A percentile compares a stretch with the other conserved stretches of the same genome.
These are phyloP conservation scores for Helicolenus hilgendorfi DNA, from an alignment of 2,797 vertebrate genomes.

Conservation along the genomic window DNA sequence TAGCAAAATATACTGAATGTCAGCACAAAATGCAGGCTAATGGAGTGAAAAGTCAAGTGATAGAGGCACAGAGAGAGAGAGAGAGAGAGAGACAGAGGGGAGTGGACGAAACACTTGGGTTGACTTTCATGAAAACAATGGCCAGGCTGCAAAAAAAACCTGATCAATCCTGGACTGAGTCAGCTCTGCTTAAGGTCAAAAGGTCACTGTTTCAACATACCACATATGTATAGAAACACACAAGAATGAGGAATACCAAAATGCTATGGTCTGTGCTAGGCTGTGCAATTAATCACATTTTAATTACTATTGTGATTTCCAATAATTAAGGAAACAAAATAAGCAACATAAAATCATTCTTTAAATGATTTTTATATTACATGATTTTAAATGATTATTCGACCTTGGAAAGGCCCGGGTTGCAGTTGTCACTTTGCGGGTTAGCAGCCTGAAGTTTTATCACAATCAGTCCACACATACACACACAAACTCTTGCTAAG, in stretches of 20 bases:
- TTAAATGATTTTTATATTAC: too few species aligned
- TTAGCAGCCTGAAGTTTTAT: neutral
- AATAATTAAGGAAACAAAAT: too few species aligned
- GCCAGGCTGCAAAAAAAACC: neutral
- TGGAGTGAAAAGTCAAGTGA: conserved; percentile 31
- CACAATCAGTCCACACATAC: conserved; percentile 16
- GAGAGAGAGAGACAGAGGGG: neutral
- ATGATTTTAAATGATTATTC: too few species aligned
- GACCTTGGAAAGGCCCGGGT: too few species aligned
- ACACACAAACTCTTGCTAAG: neutral
- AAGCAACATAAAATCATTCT: too few species aligned
- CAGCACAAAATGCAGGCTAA: conserved; percentile 22
- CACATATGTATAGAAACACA: neutral
- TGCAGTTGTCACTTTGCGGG: neutral
- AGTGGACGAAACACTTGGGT: neutral
- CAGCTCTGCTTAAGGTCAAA: neutral
- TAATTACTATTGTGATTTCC: too few species aligned
- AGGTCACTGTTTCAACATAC: neutral
- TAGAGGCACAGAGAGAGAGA: neutral
- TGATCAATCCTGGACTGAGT: neutral
- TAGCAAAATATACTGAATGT: neutral
- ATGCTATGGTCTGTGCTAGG: neutral
- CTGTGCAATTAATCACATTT: too few species aligned
- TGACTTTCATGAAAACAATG: neutral
- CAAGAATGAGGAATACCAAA: neutral